Base-by-base conservation (phyloP, 2,888 invertebrate species). In the Caenorhabditis macrosperma region DNA sequence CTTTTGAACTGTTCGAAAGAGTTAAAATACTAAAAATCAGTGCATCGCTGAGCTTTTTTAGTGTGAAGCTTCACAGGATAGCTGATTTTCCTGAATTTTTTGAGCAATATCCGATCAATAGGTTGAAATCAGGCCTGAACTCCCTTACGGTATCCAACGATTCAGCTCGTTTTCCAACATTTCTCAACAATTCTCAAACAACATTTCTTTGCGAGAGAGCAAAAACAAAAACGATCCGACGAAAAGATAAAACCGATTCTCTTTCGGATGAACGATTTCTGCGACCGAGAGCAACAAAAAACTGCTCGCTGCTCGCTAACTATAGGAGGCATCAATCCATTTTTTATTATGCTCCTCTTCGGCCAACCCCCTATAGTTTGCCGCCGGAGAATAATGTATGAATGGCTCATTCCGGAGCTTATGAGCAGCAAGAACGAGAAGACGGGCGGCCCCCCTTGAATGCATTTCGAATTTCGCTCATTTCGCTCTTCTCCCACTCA, bases 401-500 rank as follows among this genome's bases (percentile, higher is more conserved):
- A 72, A 72, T 72, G 64, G 72, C 35, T 63, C 57, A 61, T 63
- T 71, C 52, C 44, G 61, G 46, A 54, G 69, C 69, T 69, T 69
- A 69, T 69, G 69, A 69, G 69, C 41, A 50, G 55, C 15, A 30
- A 33, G 50, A 60, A 60, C 54, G 61, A 55, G 61, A 69, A n/a
- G n/a, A n/a, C n/a, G n/a, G n/a, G n/a, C n/a, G 50, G 9, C 35
- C 41, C 10, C 55, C 55, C 55, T 63, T 57, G 66, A 75, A 75
- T 75, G 74, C 64, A 75, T 75, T 75, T 75, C 35, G 66, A 75
- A 75, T 75, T 75, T 72, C 72, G 57, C 72, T 64, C 64, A 63
- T 57, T 57, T 61, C 24, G 17, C n/a, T 33, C 15, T 55, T 46
- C 15, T 10, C 35, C n/a, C n/a, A n/a, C n/a, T n/a, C 54, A 67